phyloP scores from a whole-genome alignment of 30 jellyfish, hydroid and myxozoan genomes.

The Turritopsis dohrnii region DNA sequence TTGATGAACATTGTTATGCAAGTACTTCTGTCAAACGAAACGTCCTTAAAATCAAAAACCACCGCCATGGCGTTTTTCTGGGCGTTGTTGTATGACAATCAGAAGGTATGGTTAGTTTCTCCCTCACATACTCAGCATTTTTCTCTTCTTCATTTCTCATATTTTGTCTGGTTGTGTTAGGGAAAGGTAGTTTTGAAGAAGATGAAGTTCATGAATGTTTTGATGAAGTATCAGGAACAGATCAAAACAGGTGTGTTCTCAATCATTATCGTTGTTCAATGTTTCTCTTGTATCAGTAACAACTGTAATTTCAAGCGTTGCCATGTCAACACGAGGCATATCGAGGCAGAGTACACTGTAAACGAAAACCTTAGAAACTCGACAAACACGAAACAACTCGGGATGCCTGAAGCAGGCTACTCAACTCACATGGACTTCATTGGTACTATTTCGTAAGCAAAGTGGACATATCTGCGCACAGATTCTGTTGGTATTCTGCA shows the following conservation, averaged over 20 bases:
- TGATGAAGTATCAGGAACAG: slow-evolving; percentile 3
- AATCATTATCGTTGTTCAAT: too few species aligned
- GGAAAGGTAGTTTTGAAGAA: slow-evolving; percentile 9
- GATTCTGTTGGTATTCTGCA: too few species aligned
- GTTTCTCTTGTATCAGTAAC: too few species aligned
- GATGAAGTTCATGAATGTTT: background rate
- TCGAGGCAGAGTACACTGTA: too few species aligned
- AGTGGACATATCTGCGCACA: too few species aligned
- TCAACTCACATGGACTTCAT: too few species aligned
- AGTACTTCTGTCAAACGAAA: background rate
- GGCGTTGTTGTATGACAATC: slow-evolving; percentile 19
- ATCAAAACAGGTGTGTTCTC: slow-evolving; percentile 22
- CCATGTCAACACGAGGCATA: too few species aligned
- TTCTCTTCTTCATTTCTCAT: background rate
- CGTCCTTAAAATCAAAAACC: background rate
- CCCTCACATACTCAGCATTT: background rate
- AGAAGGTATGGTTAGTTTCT: slow-evolving; percentile 2
- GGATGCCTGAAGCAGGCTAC: too few species aligned
- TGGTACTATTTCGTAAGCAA: too few species aligned
- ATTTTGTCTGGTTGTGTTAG: background rate
- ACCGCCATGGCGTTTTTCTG: slow-evolving; percentile 9
- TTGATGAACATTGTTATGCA: background rate
- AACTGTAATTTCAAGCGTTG: too few species aligned
- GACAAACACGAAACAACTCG: too few species aligned
- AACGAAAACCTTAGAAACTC: too few species aligned